Evolutionary conservation across 2,797 vertebrate species (phyloP), one percentile per base, ranked within the genome.

Genomic region (Vipera latastei): DNA sequence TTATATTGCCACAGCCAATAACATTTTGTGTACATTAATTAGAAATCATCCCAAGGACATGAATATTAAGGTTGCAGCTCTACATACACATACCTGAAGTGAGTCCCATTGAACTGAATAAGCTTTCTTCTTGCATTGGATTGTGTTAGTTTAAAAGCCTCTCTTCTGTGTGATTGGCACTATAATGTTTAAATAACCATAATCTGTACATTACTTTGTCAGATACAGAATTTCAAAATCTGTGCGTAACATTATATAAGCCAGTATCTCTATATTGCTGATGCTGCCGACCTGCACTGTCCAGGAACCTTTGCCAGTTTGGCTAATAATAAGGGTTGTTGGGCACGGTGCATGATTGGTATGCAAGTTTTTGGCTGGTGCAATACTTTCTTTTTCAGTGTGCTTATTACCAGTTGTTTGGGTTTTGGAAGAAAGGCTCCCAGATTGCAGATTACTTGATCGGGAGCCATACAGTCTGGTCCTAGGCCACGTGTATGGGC

Each of bases 21-120:
- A 78, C 69, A 13, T 89, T 92, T 60, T 55, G 63, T 78, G 48
- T 65, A 83, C 59, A 60, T 89, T 89, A 28, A 92, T 89, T 89
- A 89, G 65, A 48, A 89, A 89, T 55, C 53, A 26, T 88, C 91
- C 63, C 44, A 56, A 88, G 88, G 91, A 60, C 86, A 53, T 32
- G 57, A 86, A 86, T 65, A 28, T 90, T 53, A 55, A 65, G 61
- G 63, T 51, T 90, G 61, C 28, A 25, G 38, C 14, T 88, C 22
- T n/a, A 60, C 38, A 83, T 12, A 83, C 73, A 78, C 73, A 78
- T 83, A 83, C 73, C 38, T 83, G 20, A 48, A 83, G 73, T 48
- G 73, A 48, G 73, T 48, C 73, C 73, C 73, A 83, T 83, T 44
- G 73, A 83, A 83, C 38, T 48, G 38, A 83, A 25, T 48, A 83